Evolutionary conservation across 2,113 vertebrate species (phyloP).

Genomic region (Chlorodrepanis virens): DNA sequence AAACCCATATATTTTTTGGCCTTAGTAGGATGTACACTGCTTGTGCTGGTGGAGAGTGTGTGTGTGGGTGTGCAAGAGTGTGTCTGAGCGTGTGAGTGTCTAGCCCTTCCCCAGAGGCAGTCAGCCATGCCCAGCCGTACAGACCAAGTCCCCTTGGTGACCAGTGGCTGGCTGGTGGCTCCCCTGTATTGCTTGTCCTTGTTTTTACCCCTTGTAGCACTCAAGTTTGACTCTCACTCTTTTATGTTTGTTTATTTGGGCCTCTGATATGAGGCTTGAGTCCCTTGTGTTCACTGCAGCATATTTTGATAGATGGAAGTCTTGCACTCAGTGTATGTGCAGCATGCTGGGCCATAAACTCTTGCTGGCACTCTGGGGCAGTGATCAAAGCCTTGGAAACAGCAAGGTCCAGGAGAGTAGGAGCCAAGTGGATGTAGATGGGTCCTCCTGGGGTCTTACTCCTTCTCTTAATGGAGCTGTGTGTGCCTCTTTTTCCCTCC

Average conservation of each 20-base stretch:
- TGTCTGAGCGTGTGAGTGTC: neutral
- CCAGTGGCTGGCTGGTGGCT: neutral
- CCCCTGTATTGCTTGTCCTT: neutral
- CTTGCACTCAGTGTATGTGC: rapidly evolving
- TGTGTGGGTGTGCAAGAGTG: neutral
- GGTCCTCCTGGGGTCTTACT: neutral
- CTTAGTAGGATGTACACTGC: neutral
- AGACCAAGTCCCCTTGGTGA: neutral
- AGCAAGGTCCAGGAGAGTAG: rapidly evolving
- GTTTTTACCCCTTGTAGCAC: neutral
- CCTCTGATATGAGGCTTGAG: neutral
- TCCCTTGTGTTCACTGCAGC: neutral
- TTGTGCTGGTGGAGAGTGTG: neutral
- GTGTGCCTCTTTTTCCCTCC: neutral
- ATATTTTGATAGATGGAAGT: neutral
- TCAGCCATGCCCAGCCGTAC: neutral
- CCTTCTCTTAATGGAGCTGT: neutral
- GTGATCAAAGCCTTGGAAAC: neutral
- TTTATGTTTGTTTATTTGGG: neutral
- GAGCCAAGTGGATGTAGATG: neutral
- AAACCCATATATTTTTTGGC: neutral
- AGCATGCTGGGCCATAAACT: neutral
- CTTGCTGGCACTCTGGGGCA: neutral
- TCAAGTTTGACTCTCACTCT: neutral
- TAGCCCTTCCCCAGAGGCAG: neutral